These are phyloP conservation scores for Protonemura montana DNA, from an alignment of 2,888 invertebrate genomes.

Conservation along the genomic window DNA sequence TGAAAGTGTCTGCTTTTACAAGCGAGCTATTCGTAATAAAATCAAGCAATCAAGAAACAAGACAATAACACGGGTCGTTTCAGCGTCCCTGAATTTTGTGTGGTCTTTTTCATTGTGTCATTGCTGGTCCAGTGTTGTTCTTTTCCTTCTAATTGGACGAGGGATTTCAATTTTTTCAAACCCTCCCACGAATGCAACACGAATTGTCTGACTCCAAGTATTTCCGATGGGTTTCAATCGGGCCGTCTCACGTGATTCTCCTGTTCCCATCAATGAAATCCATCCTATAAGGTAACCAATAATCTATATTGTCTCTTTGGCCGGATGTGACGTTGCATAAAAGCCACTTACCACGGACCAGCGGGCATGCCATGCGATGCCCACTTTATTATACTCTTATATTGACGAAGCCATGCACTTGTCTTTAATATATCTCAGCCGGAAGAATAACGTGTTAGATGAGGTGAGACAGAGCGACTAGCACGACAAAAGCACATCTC, in stretches of 20 bases:
- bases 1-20: background rate
- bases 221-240: background rate
- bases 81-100: background rate
- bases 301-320: conserved; percentile 20
- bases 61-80: background rate
- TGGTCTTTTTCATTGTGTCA: background rate
- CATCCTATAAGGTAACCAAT: conserved; percentile 21
- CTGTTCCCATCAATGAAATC: background rate
- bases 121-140: background rate
- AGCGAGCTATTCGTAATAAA: background rate
- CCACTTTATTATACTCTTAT: background rate
- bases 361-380: background rate
- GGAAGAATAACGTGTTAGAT: conserved; percentile 28
- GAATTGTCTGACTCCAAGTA: background rate
- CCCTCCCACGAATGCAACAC: background rate
- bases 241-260: background rate
- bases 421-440: conserved; percentile 30
- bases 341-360: conserved; percentile 32
- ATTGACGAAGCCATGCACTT: conserved; percentile 34
- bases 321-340: conserved; percentile 37
- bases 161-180: background rate
- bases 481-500: background rate
- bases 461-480: background rate
- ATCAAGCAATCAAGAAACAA: background rate
- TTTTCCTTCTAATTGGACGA: background rate